phyloP scores from a whole-genome alignment of 2,888 invertebrate species.

The Alcis repandata region DNA sequence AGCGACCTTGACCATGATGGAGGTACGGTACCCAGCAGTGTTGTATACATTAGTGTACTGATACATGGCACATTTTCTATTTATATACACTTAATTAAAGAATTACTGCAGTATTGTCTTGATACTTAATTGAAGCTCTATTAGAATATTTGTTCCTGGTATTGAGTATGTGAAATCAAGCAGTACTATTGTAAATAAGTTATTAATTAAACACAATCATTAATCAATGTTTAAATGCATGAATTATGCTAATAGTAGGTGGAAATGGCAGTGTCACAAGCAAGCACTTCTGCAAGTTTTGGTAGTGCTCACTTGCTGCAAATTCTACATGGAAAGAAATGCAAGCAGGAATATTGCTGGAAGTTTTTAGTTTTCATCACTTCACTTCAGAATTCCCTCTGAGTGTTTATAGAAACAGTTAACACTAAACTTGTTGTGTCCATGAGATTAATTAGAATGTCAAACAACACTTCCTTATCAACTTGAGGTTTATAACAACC shows the following conservation, averaged over 20 bases:
- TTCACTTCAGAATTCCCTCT: neutral
- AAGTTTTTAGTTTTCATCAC: neutral
- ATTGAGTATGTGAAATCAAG: too few relatives aligned
- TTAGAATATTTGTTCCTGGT: too few relatives aligned
- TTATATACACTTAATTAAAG: neutral
- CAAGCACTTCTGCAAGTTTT: neutral
- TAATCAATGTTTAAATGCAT: too few relatives aligned
- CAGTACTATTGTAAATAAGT: too few relatives aligned
- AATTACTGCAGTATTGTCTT: too few relatives aligned
- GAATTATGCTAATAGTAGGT: too few relatives aligned
- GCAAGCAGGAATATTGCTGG: too few relatives aligned
- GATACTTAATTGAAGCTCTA: too few relatives aligned
- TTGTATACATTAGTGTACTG: slow-evolving; percentile 31
- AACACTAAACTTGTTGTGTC: neutral
- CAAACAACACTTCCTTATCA: slow-evolving; percentile 1
- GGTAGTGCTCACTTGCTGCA: neutral
- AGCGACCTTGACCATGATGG: slow-evolving; percentile 23
- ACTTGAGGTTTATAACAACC: neutral
- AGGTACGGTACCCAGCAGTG: slow-evolving; percentile 33
- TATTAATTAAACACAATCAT: too few relatives aligned
- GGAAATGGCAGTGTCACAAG: too few relatives aligned
- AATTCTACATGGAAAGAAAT: neutral
- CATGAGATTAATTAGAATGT: neutral
- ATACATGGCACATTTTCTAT: slow-evolving; percentile 14
- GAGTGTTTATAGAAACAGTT: neutral